A percentile compares a stretch with the other conserved stretches of the same genome.
Evolutionary conservation across 2,113 vertebrate genomes (phyloP).

Genomic region (Pachycephala philippinensis): DNA sequence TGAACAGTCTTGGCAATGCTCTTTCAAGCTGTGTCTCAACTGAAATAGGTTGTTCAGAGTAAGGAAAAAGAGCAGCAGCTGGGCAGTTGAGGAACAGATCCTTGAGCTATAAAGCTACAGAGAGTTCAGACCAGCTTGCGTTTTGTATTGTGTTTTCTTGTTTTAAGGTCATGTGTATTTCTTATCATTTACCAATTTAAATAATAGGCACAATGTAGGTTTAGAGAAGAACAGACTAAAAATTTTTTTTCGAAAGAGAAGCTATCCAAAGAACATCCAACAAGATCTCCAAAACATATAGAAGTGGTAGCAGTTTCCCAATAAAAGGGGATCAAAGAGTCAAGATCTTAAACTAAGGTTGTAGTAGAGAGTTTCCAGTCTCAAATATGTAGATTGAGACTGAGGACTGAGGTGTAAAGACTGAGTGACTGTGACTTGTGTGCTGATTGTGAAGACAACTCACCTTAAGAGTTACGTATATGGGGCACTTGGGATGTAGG

Average conservation of each 20-base stretch:
- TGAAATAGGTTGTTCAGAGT: neutral
- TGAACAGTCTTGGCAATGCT: neutral
- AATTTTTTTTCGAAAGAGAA: neutral
- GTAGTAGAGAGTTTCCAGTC: neutral
- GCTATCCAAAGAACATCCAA: neutral
- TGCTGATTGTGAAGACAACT: neutral
- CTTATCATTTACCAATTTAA: neutral
- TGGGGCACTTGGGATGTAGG: rapidly evolving
- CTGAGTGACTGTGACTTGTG: neutral
- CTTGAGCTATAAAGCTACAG: neutral
- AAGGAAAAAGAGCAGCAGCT: neutral
- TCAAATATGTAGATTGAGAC: neutral
- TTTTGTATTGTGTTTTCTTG: neutral
- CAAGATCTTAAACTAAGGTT: neutral
- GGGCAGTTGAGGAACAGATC: neutral
- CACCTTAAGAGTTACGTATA: neutral
- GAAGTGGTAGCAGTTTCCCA: neutral
- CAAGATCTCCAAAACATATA: neutral
- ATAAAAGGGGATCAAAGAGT: neutral
- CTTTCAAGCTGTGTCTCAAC: neutral
- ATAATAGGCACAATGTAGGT: neutral
- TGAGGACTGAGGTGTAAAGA: neutral
- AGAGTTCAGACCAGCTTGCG: neutral
- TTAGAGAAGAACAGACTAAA: neutral
- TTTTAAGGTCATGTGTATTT: neutral